Conservation (phyloP, 2,797 vertebrate species). For the Tadarida brasiliensis region DNA sequence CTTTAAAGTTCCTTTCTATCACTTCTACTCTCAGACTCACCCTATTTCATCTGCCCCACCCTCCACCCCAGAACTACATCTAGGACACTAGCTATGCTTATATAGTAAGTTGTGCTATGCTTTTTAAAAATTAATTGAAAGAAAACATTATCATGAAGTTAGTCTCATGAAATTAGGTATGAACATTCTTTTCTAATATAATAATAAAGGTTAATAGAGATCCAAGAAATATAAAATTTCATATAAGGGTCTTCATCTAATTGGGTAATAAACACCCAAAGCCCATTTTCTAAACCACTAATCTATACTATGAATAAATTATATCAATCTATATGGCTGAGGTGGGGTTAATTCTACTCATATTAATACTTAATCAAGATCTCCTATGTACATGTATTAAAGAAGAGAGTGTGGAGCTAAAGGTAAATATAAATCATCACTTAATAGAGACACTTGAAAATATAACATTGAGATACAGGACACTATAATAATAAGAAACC, state of each 20-base stretch:
- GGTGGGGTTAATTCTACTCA: neutral
- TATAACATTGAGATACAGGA: neutral
- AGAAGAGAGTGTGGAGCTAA: neutral
- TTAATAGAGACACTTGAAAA: slow-evolving; percentile 48
- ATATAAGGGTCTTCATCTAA: neutral
- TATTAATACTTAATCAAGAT: neutral
- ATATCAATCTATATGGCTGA: neutral
- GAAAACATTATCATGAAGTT: neutral
- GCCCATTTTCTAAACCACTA: slow-evolving; percentile 28
- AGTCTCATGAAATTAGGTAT: neutral
- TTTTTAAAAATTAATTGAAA: neutral
- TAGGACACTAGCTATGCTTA: neutral
- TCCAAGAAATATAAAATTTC: slow-evolving; percentile 33
- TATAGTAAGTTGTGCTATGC: neutral
- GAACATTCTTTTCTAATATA: slow-evolving; percentile 6
- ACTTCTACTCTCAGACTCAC: neutral
- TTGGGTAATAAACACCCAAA: neutral
- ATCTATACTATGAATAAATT: slow-evolving; percentile 47
- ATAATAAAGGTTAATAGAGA: slow-evolving; percentile 50
- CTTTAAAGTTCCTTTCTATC: slow-evolving; percentile 3
- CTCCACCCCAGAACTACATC: neutral
- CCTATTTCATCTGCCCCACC: neutral
- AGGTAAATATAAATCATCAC: slow-evolving; percentile 31
- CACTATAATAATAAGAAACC: neutral
- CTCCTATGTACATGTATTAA: neutral